Conservation (phyloP, 2,888 invertebrate genomes). For the Acrobasis consociella region DNA sequence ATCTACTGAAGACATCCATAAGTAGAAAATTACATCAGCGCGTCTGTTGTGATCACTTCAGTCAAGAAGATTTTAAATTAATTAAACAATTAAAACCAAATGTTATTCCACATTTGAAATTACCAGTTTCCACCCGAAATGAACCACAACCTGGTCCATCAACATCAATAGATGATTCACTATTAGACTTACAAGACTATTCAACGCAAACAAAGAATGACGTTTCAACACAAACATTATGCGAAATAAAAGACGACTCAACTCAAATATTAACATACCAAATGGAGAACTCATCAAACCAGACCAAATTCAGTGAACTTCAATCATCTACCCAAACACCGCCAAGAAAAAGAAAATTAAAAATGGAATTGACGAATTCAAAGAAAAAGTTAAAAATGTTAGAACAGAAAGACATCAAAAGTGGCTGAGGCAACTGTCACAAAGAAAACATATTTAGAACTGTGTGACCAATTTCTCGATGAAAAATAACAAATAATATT, state of each 20-base stretch:
- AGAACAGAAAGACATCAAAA: not conserved
- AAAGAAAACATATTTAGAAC: too few species aligned
- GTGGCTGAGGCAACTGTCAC: not conserved
- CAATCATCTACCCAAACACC: not conserved
- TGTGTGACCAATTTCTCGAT: too few species aligned
- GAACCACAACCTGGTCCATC: not conserved
- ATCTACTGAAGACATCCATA: not conserved
- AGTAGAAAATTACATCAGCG: not conserved
- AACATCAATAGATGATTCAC: not conserved
- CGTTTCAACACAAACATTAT: not conserved
- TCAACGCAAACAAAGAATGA: not conserved
- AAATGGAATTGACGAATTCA: constrained; percentile 17
- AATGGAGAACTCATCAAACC: not conserved
- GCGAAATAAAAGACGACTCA: too few species aligned
- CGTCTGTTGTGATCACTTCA: not conserved
- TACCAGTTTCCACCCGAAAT: not conserved
- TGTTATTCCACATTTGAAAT: not conserved
- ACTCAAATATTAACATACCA: too few species aligned
- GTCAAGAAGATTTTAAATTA: not conserved
- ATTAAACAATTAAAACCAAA: not conserved
- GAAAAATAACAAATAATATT: too few species aligned
- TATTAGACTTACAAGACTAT: not conserved
- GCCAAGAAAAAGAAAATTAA: not conserved
- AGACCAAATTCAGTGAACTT: not conserved
- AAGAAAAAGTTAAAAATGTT: constrained; percentile 1